Percentiles rank a stretch among this genome's conserved stretches.
phyloP scores from a whole-genome alignment of 2,888 invertebrate genomes.

The Caenorhabditis sp. region DNA sequence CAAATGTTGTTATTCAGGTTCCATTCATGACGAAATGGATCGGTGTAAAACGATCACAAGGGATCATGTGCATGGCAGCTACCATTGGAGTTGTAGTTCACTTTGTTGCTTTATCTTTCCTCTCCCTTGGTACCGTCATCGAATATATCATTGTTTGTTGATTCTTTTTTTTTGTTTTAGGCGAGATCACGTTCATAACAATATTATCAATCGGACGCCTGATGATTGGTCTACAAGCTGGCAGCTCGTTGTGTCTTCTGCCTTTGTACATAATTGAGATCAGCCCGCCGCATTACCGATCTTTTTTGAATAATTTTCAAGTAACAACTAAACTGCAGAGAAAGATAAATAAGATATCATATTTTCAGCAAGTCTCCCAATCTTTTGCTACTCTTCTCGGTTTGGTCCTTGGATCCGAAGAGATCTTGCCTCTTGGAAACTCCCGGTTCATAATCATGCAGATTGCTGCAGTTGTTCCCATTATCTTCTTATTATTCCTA shows the following conservation, averaged over 20 bases:
- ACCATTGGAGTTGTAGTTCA: slow-evolving; percentile 75
- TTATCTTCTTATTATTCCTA: slow-evolving; percentile 71
- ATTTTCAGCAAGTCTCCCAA: slow-evolving; percentile 79
- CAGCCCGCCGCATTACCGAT: slow-evolving; percentile 70
- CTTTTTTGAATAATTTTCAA: slow-evolving; percentile 78
- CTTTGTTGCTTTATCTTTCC: slow-evolving; percentile 66
- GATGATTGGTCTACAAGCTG: slow-evolving; percentile 80
- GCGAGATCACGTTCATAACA: slow-evolving; percentile 68
- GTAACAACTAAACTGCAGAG: too few species aligned
- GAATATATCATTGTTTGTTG: neutral
- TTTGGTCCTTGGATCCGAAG: slow-evolving; percentile 77
- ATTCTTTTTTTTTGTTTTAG: slow-evolving; percentile 56
- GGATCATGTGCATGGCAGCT: slow-evolving; percentile 74
- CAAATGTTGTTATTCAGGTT: slow-evolving; percentile 74
- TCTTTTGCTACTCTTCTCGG: slow-evolving; percentile 80
- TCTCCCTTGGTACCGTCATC: slow-evolving; percentile 52
- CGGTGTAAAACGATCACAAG: slow-evolving; percentile 75
- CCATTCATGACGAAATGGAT: slow-evolving; percentile 74
- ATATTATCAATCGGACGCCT: slow-evolving; percentile 76
- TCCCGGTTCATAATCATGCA: slow-evolving; percentile 66
- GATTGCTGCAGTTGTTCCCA: slow-evolving; percentile 69
- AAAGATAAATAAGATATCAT: neutral
- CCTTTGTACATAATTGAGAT: slow-evolving; percentile 81
- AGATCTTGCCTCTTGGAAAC: slow-evolving; percentile 70
- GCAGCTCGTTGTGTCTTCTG: slow-evolving; percentile 77